Evolutionary conservation across 64 coral and sea anemone genomes (phyloP), one percentile per base, ranked within the genome.

Genomic region (Dendronephthya gigantea): DNA sequence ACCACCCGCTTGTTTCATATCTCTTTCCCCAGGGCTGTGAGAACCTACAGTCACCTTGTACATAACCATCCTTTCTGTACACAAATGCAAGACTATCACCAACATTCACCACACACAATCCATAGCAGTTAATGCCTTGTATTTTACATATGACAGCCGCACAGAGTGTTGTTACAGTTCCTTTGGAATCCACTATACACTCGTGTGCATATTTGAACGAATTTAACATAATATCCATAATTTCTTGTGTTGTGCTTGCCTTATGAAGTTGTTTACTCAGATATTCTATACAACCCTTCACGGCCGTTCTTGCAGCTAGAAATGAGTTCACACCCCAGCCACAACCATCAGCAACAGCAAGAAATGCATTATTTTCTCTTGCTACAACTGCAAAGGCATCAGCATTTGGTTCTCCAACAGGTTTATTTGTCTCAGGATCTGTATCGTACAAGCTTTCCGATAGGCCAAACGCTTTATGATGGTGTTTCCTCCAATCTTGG

Each of bases 261-360:
- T 68, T 50, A 75, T 81, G 85, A 8, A 98, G 74, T 50, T 87
- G 75, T 2, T 75, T 48, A 76, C 88, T 89, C 49, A 98, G 86
- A 86, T 98, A 93, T 23, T 93, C 70, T 16, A 98, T 31, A 74
- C 91, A 91, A 3, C 95, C 95, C 37, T 90, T 92, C 17, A 98
- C 82, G 37, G 92, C 95, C 74, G 87, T 93, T 0, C 95, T 89
- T 17, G 95, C 95, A 33, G 95, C 92, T 43, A 98, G 87, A 29
- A 92, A 90, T 48, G 95, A 91, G 48, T 93, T 93, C 47, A 91
- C 92, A 17, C 95, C 95, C 95, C 95, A 98, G 22, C 91, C 93
- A 32, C 93, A 92, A 58, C 95, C 95, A 51, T 98, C 95, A 6
- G 95, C 95, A 72, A 98, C 55, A 37, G 95, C 92, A 31, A 98